Conservation (phyloP, 2,797 vertebrate genomes). For the Periparus ater region DNA sequence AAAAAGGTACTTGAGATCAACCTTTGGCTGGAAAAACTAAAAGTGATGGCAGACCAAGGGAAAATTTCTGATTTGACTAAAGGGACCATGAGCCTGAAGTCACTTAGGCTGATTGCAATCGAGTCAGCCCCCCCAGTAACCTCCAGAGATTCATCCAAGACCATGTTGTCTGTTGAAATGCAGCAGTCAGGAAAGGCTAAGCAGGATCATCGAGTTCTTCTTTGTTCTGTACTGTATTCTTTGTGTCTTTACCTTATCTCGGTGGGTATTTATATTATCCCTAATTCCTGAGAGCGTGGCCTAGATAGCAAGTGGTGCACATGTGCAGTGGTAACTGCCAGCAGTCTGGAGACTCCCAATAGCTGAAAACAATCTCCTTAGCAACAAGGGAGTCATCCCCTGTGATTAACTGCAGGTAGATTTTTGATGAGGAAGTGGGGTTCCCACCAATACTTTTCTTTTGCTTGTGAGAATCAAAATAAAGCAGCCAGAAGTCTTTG, state of each 20-base stretch:
- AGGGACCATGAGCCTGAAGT: constrained; percentile 37
- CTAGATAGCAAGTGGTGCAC: constrained; percentile 8
- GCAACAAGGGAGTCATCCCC: neutral
- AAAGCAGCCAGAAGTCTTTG: neutral
- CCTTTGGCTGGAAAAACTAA: neutral
- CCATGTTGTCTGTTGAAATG: constrained; percentile 36
- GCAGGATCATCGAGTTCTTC: constrained; percentile 35
- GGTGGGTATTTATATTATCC: neutral
- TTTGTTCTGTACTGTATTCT: constrained; percentile 8
- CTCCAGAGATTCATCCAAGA: constrained; percentile 43
- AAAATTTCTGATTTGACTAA: constrained; percentile 7
- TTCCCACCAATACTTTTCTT: neutral
- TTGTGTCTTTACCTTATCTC: constrained; percentile 9
- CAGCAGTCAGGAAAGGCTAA: constrained; percentile 45
- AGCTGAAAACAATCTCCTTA: constrained; percentile 20
- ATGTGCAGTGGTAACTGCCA: neutral
- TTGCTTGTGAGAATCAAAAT: neutral
- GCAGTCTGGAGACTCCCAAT: neutral
- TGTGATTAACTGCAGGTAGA: neutral
- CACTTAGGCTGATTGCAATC: constrained; percentile 57
- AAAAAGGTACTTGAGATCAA: neutral
- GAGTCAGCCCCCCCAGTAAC: constrained; percentile 5
- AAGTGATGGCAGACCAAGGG: constrained; percentile 19
- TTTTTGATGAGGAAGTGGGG: neutral
- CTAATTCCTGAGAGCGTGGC: neutral